Evolutionary conservation across 2,113 vertebrate genomes (phyloP), one percentile per base, ranked within the genome.

Genomic region (Polyodon spathula): DNA sequence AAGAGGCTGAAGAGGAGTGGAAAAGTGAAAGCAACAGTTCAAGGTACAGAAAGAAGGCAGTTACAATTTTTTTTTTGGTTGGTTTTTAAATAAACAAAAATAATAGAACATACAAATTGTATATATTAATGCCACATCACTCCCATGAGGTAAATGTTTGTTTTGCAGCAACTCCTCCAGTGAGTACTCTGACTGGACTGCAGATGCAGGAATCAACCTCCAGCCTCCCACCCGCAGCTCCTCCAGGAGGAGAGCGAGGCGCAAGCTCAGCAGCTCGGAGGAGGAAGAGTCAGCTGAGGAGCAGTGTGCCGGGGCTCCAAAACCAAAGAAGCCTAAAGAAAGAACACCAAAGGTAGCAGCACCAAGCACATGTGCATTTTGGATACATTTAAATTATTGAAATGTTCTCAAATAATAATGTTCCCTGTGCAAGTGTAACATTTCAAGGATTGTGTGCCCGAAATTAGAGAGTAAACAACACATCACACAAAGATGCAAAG

Each of bases 121-220:
- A n/a, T n/a, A n/a, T n/a, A n/a, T n/a, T n/a, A n/a, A n/a, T n/a
- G n/a, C 43, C 7, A 8, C 43, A 44, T 44, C 7, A 44, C 43
- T 44, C 43, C 43, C 12, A 44, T 44, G 43, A 44, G 43, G 43
- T 44, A 12, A 8, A 44, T 44, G 12, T 44, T 44, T 8, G 43
- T 0, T 2, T 53, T 3, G 6, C 74, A 98, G 93, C 37, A 90
- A 91, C 58, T 91, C 93, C 0, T 97, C 92, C 14, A 94, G 93
- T 38, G 85, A 90, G 15, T 93, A 93, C 37, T 99, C 96, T 0
- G 96, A 99, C 69, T 99, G 96, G 96, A 99, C 89, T 0, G 91
- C 92, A 1, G 93, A 97, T 0, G 90, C 92, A 2, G 94, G 93
- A 0, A 92, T 94, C 76, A 92, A 91, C 63, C 70, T 95, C 12